Conservation (phyloP, 2,797 vertebrate genomes). For the Sebastes cheni region DNA sequence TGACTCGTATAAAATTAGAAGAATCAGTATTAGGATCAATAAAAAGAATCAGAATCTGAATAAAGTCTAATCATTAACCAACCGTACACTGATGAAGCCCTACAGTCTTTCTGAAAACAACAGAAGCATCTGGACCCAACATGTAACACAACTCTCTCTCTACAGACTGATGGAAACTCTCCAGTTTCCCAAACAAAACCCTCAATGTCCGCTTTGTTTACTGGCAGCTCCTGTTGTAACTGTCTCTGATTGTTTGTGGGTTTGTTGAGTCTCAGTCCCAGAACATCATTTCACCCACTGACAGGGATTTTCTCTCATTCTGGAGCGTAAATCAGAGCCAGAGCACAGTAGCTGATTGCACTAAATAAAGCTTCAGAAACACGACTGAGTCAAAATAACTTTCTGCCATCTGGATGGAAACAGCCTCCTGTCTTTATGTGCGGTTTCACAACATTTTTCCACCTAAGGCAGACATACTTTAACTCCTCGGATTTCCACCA, state of each 20-base stretch:
- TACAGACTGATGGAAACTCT: slow-evolving; percentile 9
- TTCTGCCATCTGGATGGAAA: background rate
- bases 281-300: background rate
- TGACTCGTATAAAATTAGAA: background rate
- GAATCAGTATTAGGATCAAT: background rate
- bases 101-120: background rate
- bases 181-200: slow-evolving; percentile 36
- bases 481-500: background rate
- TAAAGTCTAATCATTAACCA: background rate
- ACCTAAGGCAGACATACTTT: slow-evolving; percentile 4
- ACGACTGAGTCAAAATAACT: background rate
- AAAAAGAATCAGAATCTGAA: background rate
- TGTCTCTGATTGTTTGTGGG: slow-evolving; percentile 1
- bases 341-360: background rate
- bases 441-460: slow-evolving; percentile 1
- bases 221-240: background rate
- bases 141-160: background rate
- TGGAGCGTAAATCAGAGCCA: background rate
- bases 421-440: background rate
- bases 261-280: background rate
- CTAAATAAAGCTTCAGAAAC: background rate
- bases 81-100: background rate
- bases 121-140: slow-evolving; percentile 13
- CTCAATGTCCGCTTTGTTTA: slow-evolving; percentile 37
- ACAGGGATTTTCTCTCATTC: background rate